These are phyloP conservation scores for Tenualosa thibaudeaui DNA, from an alignment of 2,797 vertebrate genomes.

Conservation along the genomic window DNA sequence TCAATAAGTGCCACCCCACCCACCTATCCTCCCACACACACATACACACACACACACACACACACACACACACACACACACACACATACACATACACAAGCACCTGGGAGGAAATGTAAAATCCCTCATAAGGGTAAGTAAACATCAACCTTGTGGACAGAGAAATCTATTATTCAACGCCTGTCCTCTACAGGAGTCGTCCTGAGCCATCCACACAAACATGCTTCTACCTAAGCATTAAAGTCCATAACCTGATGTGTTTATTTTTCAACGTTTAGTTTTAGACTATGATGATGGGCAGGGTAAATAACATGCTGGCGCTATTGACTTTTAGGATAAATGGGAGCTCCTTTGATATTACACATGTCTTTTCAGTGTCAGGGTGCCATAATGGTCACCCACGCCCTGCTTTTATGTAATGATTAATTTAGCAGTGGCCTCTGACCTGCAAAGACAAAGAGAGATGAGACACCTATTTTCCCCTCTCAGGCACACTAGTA, in stretches of 20 bases:
- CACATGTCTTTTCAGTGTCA: conserved; percentile 44
- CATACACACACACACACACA: conserved; percentile 7
- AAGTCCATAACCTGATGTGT: not conserved
- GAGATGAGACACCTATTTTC: conserved; percentile 11
- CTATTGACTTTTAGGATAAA: not conserved
- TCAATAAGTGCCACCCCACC: conserved; percentile 81
- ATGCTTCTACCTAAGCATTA: conserved; percentile 46
- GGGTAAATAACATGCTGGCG: not conserved
- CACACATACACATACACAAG: conserved; percentile 42
- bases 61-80: conserved; percentile 12
- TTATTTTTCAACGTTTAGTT: not conserved
- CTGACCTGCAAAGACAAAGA: conserved; percentile 3
- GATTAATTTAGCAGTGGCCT: conserved; percentile 15
- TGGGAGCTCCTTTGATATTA: not conserved
- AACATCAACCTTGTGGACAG: conserved; percentile 88
- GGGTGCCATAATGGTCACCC: conserved; percentile 31
- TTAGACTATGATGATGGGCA: not conserved
- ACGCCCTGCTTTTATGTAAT: not conserved
- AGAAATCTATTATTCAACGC: conserved; percentile 91
- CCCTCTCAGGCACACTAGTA: conserved; percentile 8
- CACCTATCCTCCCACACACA: not conserved
- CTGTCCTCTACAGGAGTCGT: conserved; percentile 81
- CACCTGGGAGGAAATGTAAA: conserved; percentile 86
- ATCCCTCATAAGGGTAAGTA: conserved; percentile 92
- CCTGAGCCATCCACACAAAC: conserved; percentile 67